phyloP scores from a whole-genome alignment of 1,140 invertebrate genomes.

The Brachionus rubens region DNA sequence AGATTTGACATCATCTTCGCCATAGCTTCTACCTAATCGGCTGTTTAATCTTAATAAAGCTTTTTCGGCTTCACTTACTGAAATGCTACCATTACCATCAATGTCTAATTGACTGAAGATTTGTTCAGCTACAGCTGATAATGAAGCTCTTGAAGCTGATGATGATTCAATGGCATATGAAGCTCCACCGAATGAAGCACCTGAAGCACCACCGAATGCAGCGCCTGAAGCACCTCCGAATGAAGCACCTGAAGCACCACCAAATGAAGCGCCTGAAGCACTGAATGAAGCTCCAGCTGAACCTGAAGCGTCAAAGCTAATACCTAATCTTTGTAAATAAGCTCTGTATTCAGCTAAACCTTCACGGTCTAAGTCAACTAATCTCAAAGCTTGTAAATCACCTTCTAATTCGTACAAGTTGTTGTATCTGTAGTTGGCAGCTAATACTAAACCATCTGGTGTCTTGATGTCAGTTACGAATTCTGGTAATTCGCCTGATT shows the following conservation, averaged over 20 bases:
- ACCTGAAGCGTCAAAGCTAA: too few relatives aligned
- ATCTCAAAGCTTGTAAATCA: slow-evolving; percentile 32
- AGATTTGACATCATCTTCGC: slow-evolving; percentile 12
- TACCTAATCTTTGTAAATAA: slow-evolving; percentile 35
- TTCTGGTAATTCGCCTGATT: background rate
- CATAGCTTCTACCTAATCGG: slow-evolving; percentile 28
- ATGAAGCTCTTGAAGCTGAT: slow-evolving; percentile 25
- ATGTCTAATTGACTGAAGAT: slow-evolving; percentile 28
- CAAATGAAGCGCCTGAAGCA: background rate
- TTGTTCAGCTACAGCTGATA: slow-evolving; percentile 20
- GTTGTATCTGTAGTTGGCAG: slow-evolving; percentile 45
- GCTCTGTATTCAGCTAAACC: slow-evolving; percentile 39
- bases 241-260: background rate
- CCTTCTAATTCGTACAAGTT: slow-evolving; percentile 36
- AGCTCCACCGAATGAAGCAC: slow-evolving; percentile 14
- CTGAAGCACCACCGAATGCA: background rate
- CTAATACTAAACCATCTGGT: slow-evolving; percentile 10
- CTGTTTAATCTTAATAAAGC: slow-evolving; percentile 31
- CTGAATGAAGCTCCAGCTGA: too few relatives aligned
- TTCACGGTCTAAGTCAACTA: slow-evolving; percentile 34
- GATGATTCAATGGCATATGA: slow-evolving; percentile 17
- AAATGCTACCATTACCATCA: background rate
- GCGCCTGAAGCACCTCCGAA: background rate
- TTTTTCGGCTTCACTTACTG: slow-evolving; percentile 30
- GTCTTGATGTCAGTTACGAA: slow-evolving; percentile 28